Evolutionary conservation across 2,797 vertebrate species (phyloP), one percentile per base, ranked within the genome.

Genomic region (Muscicapa striata): DNA sequence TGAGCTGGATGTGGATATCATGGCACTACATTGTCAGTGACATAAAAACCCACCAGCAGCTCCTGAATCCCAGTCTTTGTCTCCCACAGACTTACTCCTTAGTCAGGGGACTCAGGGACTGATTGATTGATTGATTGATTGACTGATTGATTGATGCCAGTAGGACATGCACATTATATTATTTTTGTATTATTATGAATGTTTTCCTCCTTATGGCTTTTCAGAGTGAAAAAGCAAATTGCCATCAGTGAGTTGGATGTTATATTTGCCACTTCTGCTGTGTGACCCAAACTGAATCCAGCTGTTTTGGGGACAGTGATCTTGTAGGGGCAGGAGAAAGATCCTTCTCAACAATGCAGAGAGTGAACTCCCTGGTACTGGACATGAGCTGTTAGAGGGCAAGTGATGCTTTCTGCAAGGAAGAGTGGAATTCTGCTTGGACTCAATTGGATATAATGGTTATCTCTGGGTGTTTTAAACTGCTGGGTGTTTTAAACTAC

Each of bases 1-100:
- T 6, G 59, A 64, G 32, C 8, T 85, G 38, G 22, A 13, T 1
- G 2, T 32, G 49, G 29, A 7, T 61, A 43, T 54, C 29, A 3
- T 0, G 1, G 26, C 17, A 29, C 26, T 10, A 4, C 3, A 13
- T 10, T 49, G 30, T 49, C 58, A 40, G 4, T 3, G 32, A n/a
- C 26, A 15, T 11, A 38, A 34, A 36, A 43, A 43, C 3, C 3
- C 48, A 54, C 7, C 15, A 1, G 4, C 41, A 45, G 43, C 69
- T 86, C 40, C 69, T 66, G 51, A 11, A 27, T 59, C 48, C 45
- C 40, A 18, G 13, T 9, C 10, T 45, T 36, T 46, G 43, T 76
- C 24, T 81, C 46, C 22, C 1, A 2, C 1, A 75, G 63, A 29
- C 3, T 38, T 36, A 14, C 2, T 34, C 41, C 55, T 62, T 13